Percentiles rank a stretch among this genome's conserved stretches.
Conservation (phyloP, 2,888 invertebrate genomes). For the Busseola fusca region DNA sequence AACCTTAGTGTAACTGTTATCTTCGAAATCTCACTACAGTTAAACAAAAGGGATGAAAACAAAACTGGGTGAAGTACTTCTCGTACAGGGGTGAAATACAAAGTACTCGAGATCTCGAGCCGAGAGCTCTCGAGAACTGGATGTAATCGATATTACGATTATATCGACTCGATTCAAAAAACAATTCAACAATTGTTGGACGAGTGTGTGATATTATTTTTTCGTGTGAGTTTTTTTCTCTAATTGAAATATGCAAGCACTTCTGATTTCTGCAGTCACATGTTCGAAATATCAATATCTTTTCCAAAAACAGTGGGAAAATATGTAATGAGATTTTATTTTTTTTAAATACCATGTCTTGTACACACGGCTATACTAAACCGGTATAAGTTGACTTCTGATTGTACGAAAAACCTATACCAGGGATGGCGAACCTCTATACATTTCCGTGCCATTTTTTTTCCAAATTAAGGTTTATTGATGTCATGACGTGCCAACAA, state of each 20-base stretch:
- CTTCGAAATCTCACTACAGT: slow-evolving; percentile 46
- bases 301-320: slow-evolving; percentile 18
- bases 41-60: slow-evolving; percentile 56
- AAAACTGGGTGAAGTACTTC: slow-evolving; percentile 43
- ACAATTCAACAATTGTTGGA: slow-evolving; percentile 48
- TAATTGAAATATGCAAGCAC: slow-evolving; percentile 30
- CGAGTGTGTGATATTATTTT: slow-evolving; percentile 45
- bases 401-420: no score
- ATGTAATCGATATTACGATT: slow-evolving; percentile 82
- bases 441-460: no score
- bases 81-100: slow-evolving; percentile 40
- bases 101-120: slow-evolving; percentile 30
- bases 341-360: not conserved
- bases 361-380: not conserved
- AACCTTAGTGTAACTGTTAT: slow-evolving; percentile 47
- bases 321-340: not conserved
- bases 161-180: slow-evolving; percentile 51
- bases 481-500: no score
- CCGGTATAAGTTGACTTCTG: no score
- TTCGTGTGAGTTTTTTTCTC: slow-evolving; percentile 52
- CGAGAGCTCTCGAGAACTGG: slow-evolving; percentile 46
- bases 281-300: slow-evolving; percentile 17
- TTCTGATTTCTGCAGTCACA: slow-evolving; percentile 26
- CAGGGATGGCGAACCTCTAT: no score
- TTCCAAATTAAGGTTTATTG: no score